These are phyloP conservation scores for Nephila pilipes DNA, from an alignment of 1,140 invertebrate species.

Conservation along the genomic window DNA sequence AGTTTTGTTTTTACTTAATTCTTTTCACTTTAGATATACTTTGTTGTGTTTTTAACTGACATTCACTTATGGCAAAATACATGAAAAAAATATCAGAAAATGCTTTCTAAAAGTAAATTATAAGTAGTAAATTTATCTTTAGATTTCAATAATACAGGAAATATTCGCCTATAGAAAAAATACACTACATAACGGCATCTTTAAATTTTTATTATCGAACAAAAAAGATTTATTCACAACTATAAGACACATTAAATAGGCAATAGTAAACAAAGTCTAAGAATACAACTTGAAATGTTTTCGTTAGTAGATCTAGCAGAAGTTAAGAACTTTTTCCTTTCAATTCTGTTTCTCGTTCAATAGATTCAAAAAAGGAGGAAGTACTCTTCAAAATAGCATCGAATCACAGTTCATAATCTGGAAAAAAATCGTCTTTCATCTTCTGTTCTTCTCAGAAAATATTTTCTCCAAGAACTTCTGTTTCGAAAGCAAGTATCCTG, in stretches of 20 bases:
- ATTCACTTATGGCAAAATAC: too few species aligned
- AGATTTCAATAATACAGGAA: too few species aligned
- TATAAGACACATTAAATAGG: background rate
- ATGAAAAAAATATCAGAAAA: too few species aligned
- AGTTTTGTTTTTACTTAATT: too few species aligned
- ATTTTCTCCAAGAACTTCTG: background rate
- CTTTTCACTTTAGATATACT: too few species aligned
- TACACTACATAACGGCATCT: too few species aligned
- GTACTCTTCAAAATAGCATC: background rate
- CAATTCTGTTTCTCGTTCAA: background rate
- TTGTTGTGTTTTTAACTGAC: too few species aligned
- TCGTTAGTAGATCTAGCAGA: background rate
- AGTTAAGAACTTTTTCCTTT: constrained; percentile 14
- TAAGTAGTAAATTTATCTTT: too few species aligned
- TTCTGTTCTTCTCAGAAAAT: background rate
- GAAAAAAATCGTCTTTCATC: background rate
- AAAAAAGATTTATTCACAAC: background rate
- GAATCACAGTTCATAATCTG: constrained; percentile 2
- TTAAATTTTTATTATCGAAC: background rate
- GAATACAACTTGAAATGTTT: background rate
- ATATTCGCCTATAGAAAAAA: too few species aligned
- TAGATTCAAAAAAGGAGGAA: background rate
- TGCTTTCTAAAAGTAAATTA: too few species aligned
- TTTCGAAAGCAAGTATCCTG: background rate
- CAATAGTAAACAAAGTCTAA: background rate